Base-by-base conservation (phyloP, 2,797 vertebrate species). In the Alosa sapidissima region DNA sequence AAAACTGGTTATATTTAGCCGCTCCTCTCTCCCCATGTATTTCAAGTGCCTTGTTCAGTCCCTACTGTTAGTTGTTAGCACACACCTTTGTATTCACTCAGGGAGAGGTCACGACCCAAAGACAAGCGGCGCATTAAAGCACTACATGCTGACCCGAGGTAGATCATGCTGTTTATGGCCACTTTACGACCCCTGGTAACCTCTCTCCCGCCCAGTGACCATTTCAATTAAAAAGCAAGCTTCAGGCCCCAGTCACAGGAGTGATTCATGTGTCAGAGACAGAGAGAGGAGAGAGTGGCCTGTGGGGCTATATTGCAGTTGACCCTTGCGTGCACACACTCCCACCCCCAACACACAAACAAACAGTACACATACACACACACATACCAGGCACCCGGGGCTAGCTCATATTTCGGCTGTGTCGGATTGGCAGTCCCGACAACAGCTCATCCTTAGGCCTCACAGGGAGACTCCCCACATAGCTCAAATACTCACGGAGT, bases 1-100 rank as follows among this genome's bases (percentile, higher is more conserved):
- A n/a, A 72, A 72, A 72, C 65, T 13, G 65, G 65, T 41, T 72
- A 72, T 72, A 72, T 36, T 36, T 72, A 72, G 85, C 82, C 90
- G 81, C 62, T 85, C 87, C 81, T 88, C 51, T 28, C 55, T 58
- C 55, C 4, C 55, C 2, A 36, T 72, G 33, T 11, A 72, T 72
- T 72, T 72, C 65, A 72, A 72, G 65, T 58, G 55, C 4, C 21
- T 58, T 58, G 55, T 58, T 58, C 19, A 72, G 62, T 13, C 65
- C 65, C 65, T 14, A 14, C 65, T 36, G 65, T 36, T 72, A 72
- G 65, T 36, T 24, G 58, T 60, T 60, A 60, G 33, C 5, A 45
- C 68, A 75, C 68, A 75, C 68, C 68, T 75, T 75, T 75, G 68
- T 75, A 75, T 36, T 75, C 14, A 45, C 68, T 75, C 36, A 1